Evolutionary conservation across 2,797 vertebrate genomes (phyloP).

Genomic region (Sebastes hubbsi): DNA sequence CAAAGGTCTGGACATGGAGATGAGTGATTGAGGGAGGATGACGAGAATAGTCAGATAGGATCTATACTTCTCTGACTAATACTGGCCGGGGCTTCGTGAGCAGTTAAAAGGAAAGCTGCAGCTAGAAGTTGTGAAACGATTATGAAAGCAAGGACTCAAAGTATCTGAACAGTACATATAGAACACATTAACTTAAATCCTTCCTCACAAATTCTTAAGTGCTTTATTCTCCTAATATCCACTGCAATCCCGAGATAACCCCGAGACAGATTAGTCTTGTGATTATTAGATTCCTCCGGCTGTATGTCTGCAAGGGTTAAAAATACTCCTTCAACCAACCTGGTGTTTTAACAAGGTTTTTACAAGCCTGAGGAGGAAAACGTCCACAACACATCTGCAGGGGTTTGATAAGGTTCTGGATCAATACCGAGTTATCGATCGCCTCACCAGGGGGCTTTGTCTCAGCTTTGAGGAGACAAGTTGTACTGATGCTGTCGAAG

Average conservation of each 20-base stretch:
- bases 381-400: conserved; percentile 8
- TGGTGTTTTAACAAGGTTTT: neutral
- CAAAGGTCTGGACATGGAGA: conserved; percentile 57
- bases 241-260: neutral
- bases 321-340: neutral
- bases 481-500: neutral
- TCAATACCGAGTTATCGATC: conserved; percentile 32
- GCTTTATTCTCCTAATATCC: neutral
- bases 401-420: conserved; percentile 39
- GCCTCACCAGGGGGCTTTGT: neutral
- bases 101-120: neutral
- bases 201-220: neutral
- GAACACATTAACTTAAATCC: neutral
- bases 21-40: conserved; percentile 47
- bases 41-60: conserved; percentile 30
- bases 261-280: neutral
- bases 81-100: conserved; percentile 18
- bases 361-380: neutral
- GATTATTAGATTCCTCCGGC: neutral
- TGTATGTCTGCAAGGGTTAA: conserved; percentile 1
- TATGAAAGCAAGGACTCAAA: neutral
- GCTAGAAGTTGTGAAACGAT: neutral
- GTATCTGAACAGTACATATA: neutral
- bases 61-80: conserved; percentile 33
- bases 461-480: neutral